phyloP scores from a whole-genome alignment of 1,140 invertebrate genomes.

The Paramacrobiotus metropolitanus region DNA sequence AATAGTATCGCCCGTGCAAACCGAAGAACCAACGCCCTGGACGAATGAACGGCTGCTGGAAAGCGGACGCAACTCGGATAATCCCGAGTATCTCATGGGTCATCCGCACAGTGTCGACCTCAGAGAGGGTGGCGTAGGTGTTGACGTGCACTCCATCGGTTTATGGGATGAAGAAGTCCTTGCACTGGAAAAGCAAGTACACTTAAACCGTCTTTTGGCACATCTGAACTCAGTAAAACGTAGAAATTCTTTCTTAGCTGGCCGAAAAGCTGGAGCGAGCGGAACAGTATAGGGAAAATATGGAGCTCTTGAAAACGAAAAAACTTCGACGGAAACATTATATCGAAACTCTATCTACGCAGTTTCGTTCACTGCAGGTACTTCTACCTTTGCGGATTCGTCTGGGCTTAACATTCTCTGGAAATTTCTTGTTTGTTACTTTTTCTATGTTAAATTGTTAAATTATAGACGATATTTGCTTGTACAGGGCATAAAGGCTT shows the following conservation, averaged over 20 bases:
- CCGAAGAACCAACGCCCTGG: no score
- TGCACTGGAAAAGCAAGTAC: not conserved
- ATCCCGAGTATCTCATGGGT: conserved; percentile 3
- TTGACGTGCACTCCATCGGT: not conserved
- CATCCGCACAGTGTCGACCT: not conserved
- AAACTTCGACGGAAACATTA: not conserved
- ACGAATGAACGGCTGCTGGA: not conserved
- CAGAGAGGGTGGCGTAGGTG: not conserved
- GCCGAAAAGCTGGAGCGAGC: not conserved
- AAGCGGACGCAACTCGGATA: not conserved
- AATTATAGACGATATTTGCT: no score
- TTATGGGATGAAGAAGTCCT: not conserved
- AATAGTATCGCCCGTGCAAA: no score
- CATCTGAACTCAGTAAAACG: no score
- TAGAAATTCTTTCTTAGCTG: no score
- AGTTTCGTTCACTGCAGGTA: not conserved
- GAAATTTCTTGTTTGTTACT: no score
- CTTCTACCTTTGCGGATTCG: not conserved
- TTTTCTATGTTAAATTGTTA: no score
- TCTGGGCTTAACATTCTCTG: not conserved
- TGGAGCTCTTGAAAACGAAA: not conserved
- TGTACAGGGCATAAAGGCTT: no score
- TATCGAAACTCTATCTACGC: not conserved
- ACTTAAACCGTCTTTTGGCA: no score
- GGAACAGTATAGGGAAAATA: not conserved